Evolutionary conservation across 2,113 vertebrate genomes (phyloP).

Genomic region (Calyptommatus sinebrachiatus): DNA sequence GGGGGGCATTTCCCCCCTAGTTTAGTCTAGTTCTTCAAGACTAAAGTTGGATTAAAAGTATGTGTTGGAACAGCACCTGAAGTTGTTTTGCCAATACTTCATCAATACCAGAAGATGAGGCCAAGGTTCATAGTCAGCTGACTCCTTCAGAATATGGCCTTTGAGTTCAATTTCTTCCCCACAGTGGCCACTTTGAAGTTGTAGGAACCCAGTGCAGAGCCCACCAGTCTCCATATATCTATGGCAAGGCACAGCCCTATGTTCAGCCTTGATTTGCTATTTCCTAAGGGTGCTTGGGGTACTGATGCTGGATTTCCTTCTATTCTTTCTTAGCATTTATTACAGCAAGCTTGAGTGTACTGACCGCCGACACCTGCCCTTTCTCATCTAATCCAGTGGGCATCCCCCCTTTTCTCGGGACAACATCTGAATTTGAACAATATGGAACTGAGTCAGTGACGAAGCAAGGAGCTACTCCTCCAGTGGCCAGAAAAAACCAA

Average conservation of each 20-base stretch:
- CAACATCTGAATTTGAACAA: slow-evolving; percentile 4
- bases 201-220: background rate
- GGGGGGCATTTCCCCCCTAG: too few relatives aligned
- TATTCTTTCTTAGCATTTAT: slow-evolving; percentile 55
- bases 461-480: accelerated
- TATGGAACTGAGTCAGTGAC: background rate
- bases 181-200: too few relatives aligned
- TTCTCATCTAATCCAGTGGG: accelerated
- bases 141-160: too few relatives aligned
- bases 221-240: background rate
- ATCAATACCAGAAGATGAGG: too few relatives aligned
- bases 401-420: background rate
- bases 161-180: too few relatives aligned
- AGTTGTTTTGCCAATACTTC: too few relatives aligned
- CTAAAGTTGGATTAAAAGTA: too few relatives aligned
- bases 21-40: too few relatives aligned
- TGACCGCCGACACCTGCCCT: background rate
- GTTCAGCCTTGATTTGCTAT: background rate
- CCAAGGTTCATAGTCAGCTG: too few relatives aligned
- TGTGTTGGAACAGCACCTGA: too few relatives aligned
- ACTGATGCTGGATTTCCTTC: background rate
- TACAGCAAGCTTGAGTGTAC: slow-evolving; percentile 39
- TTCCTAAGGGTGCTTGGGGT: background rate
- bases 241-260: background rate
- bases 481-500: slow-evolving; percentile 74